phyloP scores from a whole-genome alignment of 1,140 invertebrate genomes.

The Cydia pomonella region DNA sequence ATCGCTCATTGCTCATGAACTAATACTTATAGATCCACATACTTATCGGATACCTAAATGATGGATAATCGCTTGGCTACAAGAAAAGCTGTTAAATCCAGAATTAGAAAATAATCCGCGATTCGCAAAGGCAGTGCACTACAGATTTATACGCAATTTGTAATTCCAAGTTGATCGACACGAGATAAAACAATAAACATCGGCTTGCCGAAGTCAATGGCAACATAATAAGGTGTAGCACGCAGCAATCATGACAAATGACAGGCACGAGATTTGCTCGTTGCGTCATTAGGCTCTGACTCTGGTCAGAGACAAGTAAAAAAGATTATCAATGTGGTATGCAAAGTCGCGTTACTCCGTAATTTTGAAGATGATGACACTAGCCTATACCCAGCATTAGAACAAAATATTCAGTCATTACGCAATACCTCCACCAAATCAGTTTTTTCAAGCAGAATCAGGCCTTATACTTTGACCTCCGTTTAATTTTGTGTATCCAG shows the following conservation, averaged over 20 bases:
- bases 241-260: conserved; percentile 6
- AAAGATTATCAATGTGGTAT: not conserved
- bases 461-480: too few relatives aligned
- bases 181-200: conserved; percentile 26
- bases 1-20: too few relatives aligned
- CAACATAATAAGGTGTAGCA: conserved; percentile 22
- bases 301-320: not conserved
- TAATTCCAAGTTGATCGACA: conserved; percentile 20
- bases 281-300: conserved; percentile 1
- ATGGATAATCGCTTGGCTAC: not conserved
- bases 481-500: too few relatives aligned
- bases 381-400: too few relatives aligned
- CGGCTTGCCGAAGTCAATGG: conserved; percentile 3
- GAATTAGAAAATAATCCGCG: conserved; percentile 9
- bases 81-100: not conserved
- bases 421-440: too few relatives aligned
- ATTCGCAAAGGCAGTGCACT: conserved; percentile 7
- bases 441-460: too few relatives aligned
- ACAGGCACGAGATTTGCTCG: not conserved
- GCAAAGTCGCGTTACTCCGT: too few relatives aligned
- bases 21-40: too few relatives aligned
- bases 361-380: too few relatives aligned
- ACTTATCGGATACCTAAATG: too few relatives aligned
- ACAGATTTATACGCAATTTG: conserved; percentile 6
- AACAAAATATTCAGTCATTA: too few relatives aligned